Evolutionary conservation across 2,113 vertebrate genomes (phyloP), one percentile per base, ranked within the genome.

Genomic region (Tachuris rubrigastra): DNA sequence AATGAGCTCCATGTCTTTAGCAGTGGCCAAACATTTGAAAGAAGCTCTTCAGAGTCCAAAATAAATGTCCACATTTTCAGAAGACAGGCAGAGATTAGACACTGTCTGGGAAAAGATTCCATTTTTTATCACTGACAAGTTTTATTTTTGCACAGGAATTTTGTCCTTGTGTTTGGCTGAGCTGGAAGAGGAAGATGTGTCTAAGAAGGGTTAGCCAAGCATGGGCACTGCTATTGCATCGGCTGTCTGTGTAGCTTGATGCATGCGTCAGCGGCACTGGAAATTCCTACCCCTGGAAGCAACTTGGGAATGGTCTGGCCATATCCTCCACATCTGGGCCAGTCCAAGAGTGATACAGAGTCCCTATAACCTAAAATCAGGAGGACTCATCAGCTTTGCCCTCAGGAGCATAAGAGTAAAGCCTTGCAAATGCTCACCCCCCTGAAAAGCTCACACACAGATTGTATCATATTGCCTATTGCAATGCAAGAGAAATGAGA

Each of bases 11-110:
- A 42, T 10, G 2, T 67, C 88, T 83, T 90, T 10, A 67, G 46
- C 27, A 47, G 30, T 42, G 59, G 87, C 87, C 93, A 96, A 91
- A 71, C 25, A 23, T 52, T 62, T 5, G 6, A 83, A 85, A 91
- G 82, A 50, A 85, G 47, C 37, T 71, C 65, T 87, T 81, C 56
- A 49, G 19, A 77, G 24, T 95, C 93, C 93, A 96, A 93, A 96
- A 96, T 84, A 96, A 96, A 97, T 95, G 95, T 90, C 95, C 95
- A 84, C 22, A 4, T 84, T 93, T 89, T 93, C 75, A 94, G 79
- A 95, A 96, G 85, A 90, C 87, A 92, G 63, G 85, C 85, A 84
- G 56, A 86, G 85, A 94, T 93, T 96, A 97, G 95, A 83, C 87
- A 72, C 47, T 80, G 93, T 95, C 93, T 96, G 92, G 88, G 92